Conservation (phyloP, 1,140 invertebrate genomes). For the Drosophila setifemur region DNA sequence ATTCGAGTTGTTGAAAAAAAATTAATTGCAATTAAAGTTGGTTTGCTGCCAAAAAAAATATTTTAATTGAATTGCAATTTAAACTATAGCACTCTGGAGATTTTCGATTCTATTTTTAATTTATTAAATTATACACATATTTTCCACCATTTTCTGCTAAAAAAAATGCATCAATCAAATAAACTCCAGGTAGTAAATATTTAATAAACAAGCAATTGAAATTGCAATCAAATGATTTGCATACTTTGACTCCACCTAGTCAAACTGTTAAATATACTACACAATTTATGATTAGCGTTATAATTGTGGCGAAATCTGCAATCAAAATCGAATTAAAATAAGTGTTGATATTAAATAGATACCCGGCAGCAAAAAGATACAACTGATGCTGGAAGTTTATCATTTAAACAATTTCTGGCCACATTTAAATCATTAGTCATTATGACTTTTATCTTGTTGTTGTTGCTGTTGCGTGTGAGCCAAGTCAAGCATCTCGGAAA, state of each 20-base stretch:
- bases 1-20: not conserved
- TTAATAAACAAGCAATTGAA: constrained; percentile 22
- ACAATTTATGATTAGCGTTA: constrained; percentile 38
- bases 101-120: too few relatives aligned
- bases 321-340: constrained; percentile 55
- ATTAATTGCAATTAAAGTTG: too few relatives aligned
- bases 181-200: not conserved
- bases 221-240: constrained; percentile 34
- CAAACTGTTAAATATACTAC: constrained; percentile 49
- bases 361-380: not conserved
- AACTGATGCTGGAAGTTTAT: not conserved
- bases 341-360: constrained; percentile 38
- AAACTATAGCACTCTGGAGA: too few relatives aligned
- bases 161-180: not conserved
- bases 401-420: constrained; percentile 53
- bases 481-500: constrained; percentile 51
- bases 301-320: constrained; percentile 47
- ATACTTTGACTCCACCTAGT: constrained; percentile 37
- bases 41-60: too few relatives aligned
- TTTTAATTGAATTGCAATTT: too few relatives aligned
- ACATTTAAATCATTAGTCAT: constrained; percentile 74
- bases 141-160: not conserved
- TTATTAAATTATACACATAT: too few relatives aligned
- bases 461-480: constrained; percentile 29
- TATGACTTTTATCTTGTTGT: constrained; percentile 63